Percentiles rank a stretch among this genome's conserved stretches.
Evolutionary conservation across 2,888 invertebrate genomes (phyloP).

Genomic region (Chromoteleia sp.): DNA sequence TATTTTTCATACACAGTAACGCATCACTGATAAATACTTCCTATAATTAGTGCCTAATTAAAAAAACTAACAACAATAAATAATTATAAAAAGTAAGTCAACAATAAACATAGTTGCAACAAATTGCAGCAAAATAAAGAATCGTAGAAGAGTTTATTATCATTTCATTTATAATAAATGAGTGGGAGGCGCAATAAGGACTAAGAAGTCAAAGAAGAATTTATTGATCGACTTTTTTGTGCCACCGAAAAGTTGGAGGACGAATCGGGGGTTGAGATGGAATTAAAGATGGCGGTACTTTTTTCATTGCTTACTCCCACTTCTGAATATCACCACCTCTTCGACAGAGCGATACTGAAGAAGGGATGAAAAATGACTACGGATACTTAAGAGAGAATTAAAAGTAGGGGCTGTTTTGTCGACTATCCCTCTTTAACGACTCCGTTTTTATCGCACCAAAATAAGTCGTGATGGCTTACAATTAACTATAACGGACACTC

Average conservation of each 20-base stretch:
- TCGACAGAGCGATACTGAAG: constrained; percentile 12
- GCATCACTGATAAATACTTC: too few relatives aligned
- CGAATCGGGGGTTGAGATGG: constrained; percentile 61
- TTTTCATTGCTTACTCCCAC: constrained; percentile 75
- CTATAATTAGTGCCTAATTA: too few relatives aligned
- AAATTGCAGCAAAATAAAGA: too few relatives aligned
- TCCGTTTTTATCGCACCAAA: constrained; percentile 17
- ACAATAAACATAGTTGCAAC: too few relatives aligned
- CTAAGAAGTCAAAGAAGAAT: constrained; percentile 58
- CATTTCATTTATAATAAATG: too few relatives aligned
- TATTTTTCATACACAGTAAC: too few relatives aligned
- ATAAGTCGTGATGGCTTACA: constrained; percentile 13
- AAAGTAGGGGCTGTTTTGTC: constrained; percentile 35
- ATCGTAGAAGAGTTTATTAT: too few relatives aligned
- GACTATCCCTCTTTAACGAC: constrained; percentile 33
- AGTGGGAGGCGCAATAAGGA: constrained; percentile 27
- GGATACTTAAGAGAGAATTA: constrained; percentile 30
- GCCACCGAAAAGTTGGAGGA: constrained; percentile 20
- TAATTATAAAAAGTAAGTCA: too few relatives aligned
- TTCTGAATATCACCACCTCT: constrained; percentile 34
- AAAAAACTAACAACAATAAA: too few relatives aligned
- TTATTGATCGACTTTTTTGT: constrained; percentile 73
- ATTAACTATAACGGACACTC: constrained; percentile 5
- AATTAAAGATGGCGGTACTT: constrained; percentile 78
- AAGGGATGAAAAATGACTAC: constrained; percentile 47